Conservation (phyloP, 2,888 invertebrate genomes). For the Leptothorax acervorum region DNA sequence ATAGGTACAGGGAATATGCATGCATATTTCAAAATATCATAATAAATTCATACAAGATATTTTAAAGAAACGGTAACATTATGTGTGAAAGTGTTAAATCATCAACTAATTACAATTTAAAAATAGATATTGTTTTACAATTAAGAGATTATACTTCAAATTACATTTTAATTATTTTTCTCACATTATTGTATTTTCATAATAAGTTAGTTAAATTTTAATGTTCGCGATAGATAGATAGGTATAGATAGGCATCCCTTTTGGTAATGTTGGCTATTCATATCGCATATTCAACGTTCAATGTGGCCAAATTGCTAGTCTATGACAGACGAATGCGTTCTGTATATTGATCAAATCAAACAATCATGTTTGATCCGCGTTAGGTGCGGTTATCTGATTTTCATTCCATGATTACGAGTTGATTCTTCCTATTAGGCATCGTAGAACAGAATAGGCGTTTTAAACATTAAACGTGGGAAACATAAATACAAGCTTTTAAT, state of each 20-base stretch:
- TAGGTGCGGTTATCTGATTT: constrained; percentile 37
- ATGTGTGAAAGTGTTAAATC: neutral
- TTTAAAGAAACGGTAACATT: neutral
- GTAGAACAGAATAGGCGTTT: neutral
- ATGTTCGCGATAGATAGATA: neutral
- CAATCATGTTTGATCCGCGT: constrained; percentile 39
- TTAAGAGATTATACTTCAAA: neutral
- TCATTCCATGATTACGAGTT: constrained; percentile 41
- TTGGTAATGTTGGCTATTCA: constrained; percentile 31
- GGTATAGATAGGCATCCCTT: neutral
- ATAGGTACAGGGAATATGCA: neutral
- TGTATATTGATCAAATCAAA: constrained; percentile 45
- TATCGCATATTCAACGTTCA: constrained; percentile 18
- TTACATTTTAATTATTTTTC: neutral
- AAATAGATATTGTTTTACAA: neutral
- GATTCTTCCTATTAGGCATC: constrained; percentile 16
- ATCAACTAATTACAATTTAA: neutral
- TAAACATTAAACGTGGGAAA: neutral
- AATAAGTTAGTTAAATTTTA: constrained; percentile 2
- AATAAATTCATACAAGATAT: neutral
- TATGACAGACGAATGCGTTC: constrained; percentile 21
- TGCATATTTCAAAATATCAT: neutral
- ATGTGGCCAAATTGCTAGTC: constrained; percentile 39
- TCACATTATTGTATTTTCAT: neutral
- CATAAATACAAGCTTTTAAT: neutral